phyloP scores from a whole-genome alignment of 2,888 invertebrate species.

The Ormyrus nitidulus region DNA sequence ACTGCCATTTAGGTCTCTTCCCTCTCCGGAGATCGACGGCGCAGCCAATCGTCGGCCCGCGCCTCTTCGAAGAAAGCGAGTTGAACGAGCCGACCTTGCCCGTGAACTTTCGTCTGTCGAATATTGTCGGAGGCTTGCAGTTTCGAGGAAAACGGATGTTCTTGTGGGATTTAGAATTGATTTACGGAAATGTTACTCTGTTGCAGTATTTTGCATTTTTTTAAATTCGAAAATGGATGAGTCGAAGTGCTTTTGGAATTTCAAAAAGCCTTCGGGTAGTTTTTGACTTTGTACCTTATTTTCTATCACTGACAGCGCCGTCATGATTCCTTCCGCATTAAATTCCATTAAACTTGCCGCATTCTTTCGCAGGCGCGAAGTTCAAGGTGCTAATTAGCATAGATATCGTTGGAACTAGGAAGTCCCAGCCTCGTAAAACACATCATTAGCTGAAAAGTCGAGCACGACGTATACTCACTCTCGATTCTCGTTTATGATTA shows the following conservation, averaged over 20 bases:
- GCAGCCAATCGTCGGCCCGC: neutral
- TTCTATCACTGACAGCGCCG: neutral
- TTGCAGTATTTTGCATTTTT: too few relatives aligned
- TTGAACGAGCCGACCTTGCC: conserved; percentile 21
- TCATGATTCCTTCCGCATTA: conserved; percentile 3
- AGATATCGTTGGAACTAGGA: conserved; percentile 37
- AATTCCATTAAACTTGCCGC: conserved; percentile 24
- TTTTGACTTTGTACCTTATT: too few relatives aligned
- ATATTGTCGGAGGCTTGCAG: too few relatives aligned
- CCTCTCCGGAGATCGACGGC: too few relatives aligned
- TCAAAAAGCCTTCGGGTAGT: too few relatives aligned
- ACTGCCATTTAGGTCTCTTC: conserved; percentile 52
- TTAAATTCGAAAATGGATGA: too few relatives aligned
- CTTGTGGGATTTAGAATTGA: too few relatives aligned
- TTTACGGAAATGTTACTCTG: too few relatives aligned
- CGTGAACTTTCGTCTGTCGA: conserved; percentile 28
- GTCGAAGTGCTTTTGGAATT: too few relatives aligned
- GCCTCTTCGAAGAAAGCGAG: neutral
- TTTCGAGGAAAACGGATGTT: too few relatives aligned
- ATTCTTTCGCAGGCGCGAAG: neutral
- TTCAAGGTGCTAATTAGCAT: conserved; percentile 21
- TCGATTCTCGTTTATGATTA: conserved; percentile 37
- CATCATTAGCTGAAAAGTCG: conserved; percentile 51
- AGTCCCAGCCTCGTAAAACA: conserved; percentile 27
- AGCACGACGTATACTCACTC: conserved; percentile 27